Evolutionary conservation across 2,888 invertebrate genomes (phyloP).

Genomic region (Shargacucullia verbasci): DNA sequence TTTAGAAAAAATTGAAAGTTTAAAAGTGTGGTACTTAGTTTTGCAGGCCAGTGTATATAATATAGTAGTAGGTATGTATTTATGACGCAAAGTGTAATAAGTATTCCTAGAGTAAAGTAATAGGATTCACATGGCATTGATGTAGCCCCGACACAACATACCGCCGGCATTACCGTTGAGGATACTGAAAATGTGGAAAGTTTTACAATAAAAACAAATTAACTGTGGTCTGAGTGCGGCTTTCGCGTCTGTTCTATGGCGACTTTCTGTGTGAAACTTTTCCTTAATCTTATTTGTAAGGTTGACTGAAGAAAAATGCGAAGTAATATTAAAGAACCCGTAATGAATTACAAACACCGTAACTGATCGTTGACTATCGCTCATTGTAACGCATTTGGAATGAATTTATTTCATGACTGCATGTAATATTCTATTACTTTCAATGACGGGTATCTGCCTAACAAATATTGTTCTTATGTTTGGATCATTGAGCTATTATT

Average conservation of each 20-base stretch:
- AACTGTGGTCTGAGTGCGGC: constrained; percentile 76
- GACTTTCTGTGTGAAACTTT: constrained; percentile 75
- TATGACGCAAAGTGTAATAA: not conserved
- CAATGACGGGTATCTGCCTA: not conserved
- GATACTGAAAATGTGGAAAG: constrained; percentile 78
- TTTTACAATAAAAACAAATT: constrained; percentile 86
- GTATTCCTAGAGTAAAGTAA: constrained; percentile 22
- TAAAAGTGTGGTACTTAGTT: too few relatives aligned
- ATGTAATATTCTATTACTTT: constrained; percentile 20
- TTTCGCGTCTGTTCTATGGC: constrained; percentile 69
- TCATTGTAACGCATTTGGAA: constrained; percentile 31
- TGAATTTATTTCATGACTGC: constrained; percentile 10
- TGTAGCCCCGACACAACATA: constrained; percentile 55
- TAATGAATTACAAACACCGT: constrained; percentile 62
- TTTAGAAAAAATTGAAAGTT: too few relatives aligned
- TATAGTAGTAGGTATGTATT: too few relatives aligned
- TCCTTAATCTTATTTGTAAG: constrained; percentile 76
- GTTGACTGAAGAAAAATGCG: constrained; percentile 59
- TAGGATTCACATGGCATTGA: constrained; percentile 47
- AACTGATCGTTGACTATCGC: constrained; percentile 40
- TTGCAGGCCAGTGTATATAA: too few relatives aligned
- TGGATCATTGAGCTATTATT: too few relatives aligned
- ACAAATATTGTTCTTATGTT: constrained; percentile 25
- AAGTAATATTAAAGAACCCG: constrained; percentile 60
- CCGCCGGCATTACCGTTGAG: constrained; percentile 66